These are phyloP conservation scores for Torymus aiolomorphi DNA, from an alignment of 2,888 invertebrate genomes.

Conservation along the genomic window DNA sequence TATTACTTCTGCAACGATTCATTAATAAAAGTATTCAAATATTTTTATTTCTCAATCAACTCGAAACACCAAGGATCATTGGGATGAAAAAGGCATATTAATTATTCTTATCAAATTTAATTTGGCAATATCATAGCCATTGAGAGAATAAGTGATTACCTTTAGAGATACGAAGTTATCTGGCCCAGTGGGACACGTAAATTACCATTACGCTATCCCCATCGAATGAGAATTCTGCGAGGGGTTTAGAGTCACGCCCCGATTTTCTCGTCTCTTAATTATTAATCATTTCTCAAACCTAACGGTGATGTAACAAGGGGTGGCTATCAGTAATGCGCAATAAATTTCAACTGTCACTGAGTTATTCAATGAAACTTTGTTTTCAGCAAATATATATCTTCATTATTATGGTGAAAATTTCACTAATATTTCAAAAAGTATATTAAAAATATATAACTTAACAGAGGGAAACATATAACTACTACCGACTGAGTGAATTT, in stretches of 20 bases:
- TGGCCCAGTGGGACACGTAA: conserved; percentile 74
- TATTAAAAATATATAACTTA: no score
- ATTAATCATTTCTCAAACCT: conserved; percentile 68
- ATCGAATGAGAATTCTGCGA: conserved; percentile 57
- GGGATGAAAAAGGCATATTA: conserved; percentile 34
- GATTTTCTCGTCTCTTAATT: conserved; percentile 66
- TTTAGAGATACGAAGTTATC: conserved; percentile 74
- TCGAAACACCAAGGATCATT: conserved; percentile 2
- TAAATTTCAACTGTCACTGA: conserved; percentile 30
- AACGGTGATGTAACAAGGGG: conserved; percentile 51
- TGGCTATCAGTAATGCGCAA: conserved; percentile 46
- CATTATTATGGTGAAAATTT: no score
- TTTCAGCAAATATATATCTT: no score
- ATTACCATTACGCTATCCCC: conserved; percentile 72
- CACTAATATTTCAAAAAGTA: no score
- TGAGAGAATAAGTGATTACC: conserved; percentile 75
- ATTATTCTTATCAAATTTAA: conserved; percentile 73
- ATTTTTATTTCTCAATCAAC: conserved; percentile 6
- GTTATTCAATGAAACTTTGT: conserved; percentile 12
- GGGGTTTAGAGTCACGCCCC: conserved; percentile 62
- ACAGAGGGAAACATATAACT: no score
- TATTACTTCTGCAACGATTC: no score
- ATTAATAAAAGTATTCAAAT: not conserved
- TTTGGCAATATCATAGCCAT: conserved; percentile 74
- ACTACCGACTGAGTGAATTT: no score